phyloP scores from a whole-genome alignment of 1,140 invertebrate genomes.

The Apolygus lucorum region DNA sequence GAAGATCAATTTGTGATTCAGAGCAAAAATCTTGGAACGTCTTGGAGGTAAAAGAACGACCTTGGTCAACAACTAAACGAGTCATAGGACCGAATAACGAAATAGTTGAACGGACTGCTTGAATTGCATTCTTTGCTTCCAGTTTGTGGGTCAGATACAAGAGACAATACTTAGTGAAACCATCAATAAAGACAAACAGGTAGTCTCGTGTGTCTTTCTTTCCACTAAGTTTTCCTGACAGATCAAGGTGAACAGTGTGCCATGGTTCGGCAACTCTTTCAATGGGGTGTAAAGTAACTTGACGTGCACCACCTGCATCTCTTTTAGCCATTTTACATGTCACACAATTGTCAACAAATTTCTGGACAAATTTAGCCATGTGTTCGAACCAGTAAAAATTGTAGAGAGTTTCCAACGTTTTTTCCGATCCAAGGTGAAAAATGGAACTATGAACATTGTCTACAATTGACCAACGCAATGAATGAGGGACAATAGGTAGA shows the following conservation, averaged over 20 bases:
- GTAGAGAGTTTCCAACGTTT: no score
- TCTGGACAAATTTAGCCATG: not conserved
- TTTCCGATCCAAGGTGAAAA: no score
- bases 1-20: no score
- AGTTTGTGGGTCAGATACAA: slow-evolving; percentile 8
- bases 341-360: slow-evolving; percentile 22
- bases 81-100: slow-evolving; percentile 4
- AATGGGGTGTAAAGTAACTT: slow-evolving; percentile 21
- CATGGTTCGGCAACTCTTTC: slow-evolving; percentile 3
- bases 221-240: slow-evolving; percentile 21
- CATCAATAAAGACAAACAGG: slow-evolving; percentile 31
- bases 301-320: slow-evolving; percentile 13
- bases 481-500: no score
- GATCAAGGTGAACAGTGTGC: slow-evolving; percentile 18
- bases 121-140: slow-evolving; percentile 4
- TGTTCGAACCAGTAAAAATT: no score
- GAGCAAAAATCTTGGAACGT: slow-evolving; percentile 36
- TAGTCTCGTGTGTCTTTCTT: slow-evolving; percentile 22
- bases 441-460: no score
- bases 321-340: slow-evolving; percentile 22
- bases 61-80: not conserved
- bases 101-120: not conserved
- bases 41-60: slow-evolving; percentile 32
- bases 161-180: not conserved
- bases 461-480: no score